A percentile compares a stretch with the other conserved stretches of the same genome.
Conservation (phyloP, 1,140 invertebrate species). For the Drosophila lowei region DNA sequence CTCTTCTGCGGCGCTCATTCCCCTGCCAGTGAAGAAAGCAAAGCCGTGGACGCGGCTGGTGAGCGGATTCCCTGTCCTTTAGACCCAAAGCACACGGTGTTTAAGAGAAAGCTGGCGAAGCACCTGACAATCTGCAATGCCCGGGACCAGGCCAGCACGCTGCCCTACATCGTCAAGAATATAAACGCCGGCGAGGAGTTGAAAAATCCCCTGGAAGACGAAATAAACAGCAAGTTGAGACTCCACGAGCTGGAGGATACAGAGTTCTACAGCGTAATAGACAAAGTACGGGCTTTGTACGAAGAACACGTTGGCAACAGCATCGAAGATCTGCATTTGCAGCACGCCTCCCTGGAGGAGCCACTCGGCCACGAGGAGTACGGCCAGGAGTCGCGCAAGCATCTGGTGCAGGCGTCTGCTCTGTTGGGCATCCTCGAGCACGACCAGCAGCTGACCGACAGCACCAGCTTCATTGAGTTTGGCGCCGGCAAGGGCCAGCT, state of each 20-base stretch:
- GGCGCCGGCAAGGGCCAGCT: constrained; percentile 93
- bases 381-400: constrained; percentile 87
- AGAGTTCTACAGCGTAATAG: constrained; percentile 83
- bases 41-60: constrained; percentile 53
- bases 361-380: constrained; percentile 87
- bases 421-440: constrained; percentile 86
- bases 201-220: constrained; percentile 55
- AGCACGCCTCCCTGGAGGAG: constrained; percentile 84
- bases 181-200: constrained; percentile 85
- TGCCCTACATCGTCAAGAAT: constrained; percentile 86
- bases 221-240: constrained; percentile 44
- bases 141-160: constrained; percentile 82
- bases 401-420: constrained; percentile 89
- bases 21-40: constrained; percentile 52
- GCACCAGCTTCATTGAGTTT: constrained; percentile 91
- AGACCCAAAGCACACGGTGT: constrained; percentile 90
- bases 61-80: constrained; percentile 87
- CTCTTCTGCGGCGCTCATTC: constrained; percentile 86
- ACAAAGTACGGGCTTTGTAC: constrained; percentile 84
- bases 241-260: constrained; percentile 83
- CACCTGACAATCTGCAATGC: constrained; percentile 92
- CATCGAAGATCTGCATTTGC: constrained; percentile 83
- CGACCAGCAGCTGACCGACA: constrained; percentile 84
- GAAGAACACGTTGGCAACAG: constrained; percentile 72
- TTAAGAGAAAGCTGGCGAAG: constrained; percentile 87